These are phyloP conservation scores for Tragelaphus buxtoni DNA, from an alignment of 2,113 vertebrate genomes.

Conservation along the genomic window DNA sequence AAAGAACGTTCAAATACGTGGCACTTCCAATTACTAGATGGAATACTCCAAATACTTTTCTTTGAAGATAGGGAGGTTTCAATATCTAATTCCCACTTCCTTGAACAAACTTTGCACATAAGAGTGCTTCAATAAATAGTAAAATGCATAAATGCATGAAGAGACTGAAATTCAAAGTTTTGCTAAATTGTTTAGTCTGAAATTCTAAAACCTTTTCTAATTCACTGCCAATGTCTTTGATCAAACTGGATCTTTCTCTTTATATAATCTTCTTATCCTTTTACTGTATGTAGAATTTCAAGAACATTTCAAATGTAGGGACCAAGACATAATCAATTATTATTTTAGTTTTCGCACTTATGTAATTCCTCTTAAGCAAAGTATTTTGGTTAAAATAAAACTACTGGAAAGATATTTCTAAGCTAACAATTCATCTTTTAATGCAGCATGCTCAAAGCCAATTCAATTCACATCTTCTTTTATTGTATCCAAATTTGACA, in stretches of 20 bases:
- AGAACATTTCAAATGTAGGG: slow-evolving; percentile 11
- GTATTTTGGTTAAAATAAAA: slow-evolving; percentile 42
- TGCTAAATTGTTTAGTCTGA: background rate
- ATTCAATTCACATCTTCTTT: slow-evolving; percentile 52
- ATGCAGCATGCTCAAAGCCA: slow-evolving; percentile 44
- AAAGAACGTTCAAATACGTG: background rate
- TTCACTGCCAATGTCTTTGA: background rate
- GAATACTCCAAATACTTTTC: background rate
- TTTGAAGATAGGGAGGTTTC: background rate
- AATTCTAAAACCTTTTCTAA: background rate
- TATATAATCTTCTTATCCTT: slow-evolving; percentile 12
- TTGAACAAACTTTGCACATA: background rate
- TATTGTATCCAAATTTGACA: slow-evolving; percentile 23
- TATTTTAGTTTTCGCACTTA: background rate
- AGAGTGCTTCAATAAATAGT: background rate
- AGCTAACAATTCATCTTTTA: slow-evolving; percentile 53
- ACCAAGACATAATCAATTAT: slow-evolving; percentile 38
- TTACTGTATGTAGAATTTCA: slow-evolving; percentile 37
- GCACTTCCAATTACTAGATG: background rate
- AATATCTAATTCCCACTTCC: background rate
- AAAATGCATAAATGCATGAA: slow-evolving; percentile 28
- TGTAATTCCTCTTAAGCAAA: slow-evolving; percentile 50
- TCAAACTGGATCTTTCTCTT: background rate
- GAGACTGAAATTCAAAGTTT: background rate
- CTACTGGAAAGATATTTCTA: slow-evolving; percentile 41